These are phyloP conservation scores for Hirtodrosophila confusa DNA, from an alignment of 2,888 invertebrate species.

Conservation along the genomic window DNA sequence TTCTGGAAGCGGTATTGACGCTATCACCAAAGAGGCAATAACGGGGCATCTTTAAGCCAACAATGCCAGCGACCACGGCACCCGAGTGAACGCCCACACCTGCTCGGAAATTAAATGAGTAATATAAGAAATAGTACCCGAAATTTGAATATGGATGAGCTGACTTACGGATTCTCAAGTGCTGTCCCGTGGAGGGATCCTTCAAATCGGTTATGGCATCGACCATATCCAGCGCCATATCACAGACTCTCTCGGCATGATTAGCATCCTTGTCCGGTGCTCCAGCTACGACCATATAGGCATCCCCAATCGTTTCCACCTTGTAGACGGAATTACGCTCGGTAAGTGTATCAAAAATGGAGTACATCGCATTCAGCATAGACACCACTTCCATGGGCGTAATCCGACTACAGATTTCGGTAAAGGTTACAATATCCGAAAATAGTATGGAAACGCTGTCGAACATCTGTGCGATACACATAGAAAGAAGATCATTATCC, in stretches of 20 bases:
- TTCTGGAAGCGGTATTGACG: slow-evolving; percentile 95
- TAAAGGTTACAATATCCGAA: slow-evolving; percentile 99
- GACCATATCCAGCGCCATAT: slow-evolving; percentile 98
- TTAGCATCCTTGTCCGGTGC: slow-evolving; percentile 95
- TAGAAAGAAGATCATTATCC: too few species aligned
- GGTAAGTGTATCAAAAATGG: slow-evolving; percentile 97
- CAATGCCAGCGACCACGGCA: slow-evolving; percentile 96
- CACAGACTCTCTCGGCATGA: slow-evolving; percentile 96
- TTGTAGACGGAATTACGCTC: slow-evolving; percentile 97
- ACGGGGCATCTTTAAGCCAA: slow-evolving; percentile 95
- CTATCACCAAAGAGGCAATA: slow-evolving; percentile 91
- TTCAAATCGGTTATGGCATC: slow-evolving; percentile 95
- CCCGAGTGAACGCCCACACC: slow-evolving; percentile 94
- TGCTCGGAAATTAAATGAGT: slow-evolving; percentile 1
- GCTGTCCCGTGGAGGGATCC: slow-evolving; percentile 95
- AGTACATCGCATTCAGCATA: slow-evolving; percentile 98
- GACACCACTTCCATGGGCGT: slow-evolving; percentile 99
- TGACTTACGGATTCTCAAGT: slow-evolving; percentile 88
- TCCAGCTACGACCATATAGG: slow-evolving; percentile 99
- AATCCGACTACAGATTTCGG: slow-evolving; percentile 97
- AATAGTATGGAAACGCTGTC: slow-evolving; percentile 97
- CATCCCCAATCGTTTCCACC: slow-evolving; percentile 99
- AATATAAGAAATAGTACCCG: background rate
- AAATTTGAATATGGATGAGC: background rate
- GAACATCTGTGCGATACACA: slow-evolving; percentile 90